Evolutionary conservation across 2,797 vertebrate genomes (phyloP).

Genomic region (Pangasius larnaudii): DNA sequence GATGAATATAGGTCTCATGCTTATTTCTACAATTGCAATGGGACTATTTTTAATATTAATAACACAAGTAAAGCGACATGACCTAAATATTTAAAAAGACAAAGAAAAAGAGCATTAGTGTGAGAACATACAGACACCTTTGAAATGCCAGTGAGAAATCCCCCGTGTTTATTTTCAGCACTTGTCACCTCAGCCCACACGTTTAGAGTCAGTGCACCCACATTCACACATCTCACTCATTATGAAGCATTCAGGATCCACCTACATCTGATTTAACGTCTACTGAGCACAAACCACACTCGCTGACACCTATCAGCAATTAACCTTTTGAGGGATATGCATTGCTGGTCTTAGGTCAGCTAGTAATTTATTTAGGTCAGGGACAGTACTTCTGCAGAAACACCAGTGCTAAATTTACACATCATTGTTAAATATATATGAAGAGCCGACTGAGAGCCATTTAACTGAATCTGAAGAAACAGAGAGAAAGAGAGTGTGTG

Average conservation of each 20-base stretch:
- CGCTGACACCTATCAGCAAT: constrained; percentile 49
- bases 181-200: constrained; percentile 54
- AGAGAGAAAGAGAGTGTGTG: neutral
- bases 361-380: constrained; percentile 37
- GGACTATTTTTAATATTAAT: constrained; percentile 1
- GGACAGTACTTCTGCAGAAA: neutral
- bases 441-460: neutral
- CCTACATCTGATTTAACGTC: constrained; percentile 49
- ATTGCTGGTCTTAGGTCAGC: constrained; percentile 21
- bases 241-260: constrained; percentile 53
- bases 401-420: constrained; percentile 13
- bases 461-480: neutral
- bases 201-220: constrained; percentile 50
- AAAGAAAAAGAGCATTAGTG: constrained; percentile 14
- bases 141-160: constrained; percentile 48
- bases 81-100: constrained; percentile 29
- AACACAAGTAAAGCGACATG: constrained; percentile 5
- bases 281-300: constrained; percentile 35
- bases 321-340: constrained; percentile 43
- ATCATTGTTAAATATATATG: neutral
- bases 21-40: constrained; percentile 3
- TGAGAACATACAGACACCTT: constrained; percentile 37
- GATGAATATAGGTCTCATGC: neutral
- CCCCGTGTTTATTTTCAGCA: constrained; percentile 57
- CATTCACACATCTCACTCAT: constrained; percentile 49